These are phyloP conservation scores for Boleophthalmus pectinirostris DNA, from an alignment of 2,113 vertebrate species.

Conservation along the genomic window DNA sequence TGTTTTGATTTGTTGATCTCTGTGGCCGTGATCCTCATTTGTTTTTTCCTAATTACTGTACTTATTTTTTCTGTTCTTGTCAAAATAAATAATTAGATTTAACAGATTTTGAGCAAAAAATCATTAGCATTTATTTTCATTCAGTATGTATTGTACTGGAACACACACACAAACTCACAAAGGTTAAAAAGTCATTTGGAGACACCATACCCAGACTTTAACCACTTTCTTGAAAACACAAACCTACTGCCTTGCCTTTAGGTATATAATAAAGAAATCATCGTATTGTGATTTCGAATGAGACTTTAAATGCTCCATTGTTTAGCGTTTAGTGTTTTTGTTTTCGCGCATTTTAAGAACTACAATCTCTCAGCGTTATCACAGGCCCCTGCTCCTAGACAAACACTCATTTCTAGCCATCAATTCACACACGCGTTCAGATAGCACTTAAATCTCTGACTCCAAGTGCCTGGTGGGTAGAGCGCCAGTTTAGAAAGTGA, in stretches of 20 bases:
- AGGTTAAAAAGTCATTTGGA: background rate
- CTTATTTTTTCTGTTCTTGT: no score
- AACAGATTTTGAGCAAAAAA: no score
- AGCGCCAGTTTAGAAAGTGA: conserved; percentile 14
- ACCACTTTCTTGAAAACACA: background rate
- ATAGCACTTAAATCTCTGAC: background rate
- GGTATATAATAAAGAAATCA: background rate
- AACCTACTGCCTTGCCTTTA: background rate
- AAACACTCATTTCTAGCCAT: conserved; percentile 4
- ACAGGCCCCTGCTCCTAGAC: no score
- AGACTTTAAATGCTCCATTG: background rate
- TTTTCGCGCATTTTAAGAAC: background rate
- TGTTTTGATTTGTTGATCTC: no score
- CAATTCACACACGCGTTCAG: background rate
- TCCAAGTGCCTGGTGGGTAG: conserved; percentile 9
- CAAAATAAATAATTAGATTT: no score
- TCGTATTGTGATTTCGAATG: background rate
- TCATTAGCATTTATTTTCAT: no score
- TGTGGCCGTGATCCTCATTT: no score
- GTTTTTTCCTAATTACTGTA: no score
- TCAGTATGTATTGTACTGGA: no score
- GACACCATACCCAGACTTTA: background rate
- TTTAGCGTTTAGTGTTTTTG: no score
- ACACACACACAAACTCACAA: no score
- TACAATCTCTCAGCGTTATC: background rate